Conservation (phyloP, 2,797 vertebrate genomes). For the Danio aesculapii region DNA sequence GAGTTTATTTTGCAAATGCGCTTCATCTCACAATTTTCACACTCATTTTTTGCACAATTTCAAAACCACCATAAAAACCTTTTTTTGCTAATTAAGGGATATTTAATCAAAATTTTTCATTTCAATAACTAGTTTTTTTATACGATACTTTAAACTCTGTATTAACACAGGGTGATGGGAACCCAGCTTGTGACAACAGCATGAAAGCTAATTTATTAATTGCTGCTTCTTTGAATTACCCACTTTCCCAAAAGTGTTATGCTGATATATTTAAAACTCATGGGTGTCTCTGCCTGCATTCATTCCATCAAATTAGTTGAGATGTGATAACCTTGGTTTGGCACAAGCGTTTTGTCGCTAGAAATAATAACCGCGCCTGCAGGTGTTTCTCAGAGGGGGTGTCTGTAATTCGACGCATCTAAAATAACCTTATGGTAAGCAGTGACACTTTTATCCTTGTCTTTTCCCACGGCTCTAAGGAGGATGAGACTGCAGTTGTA, state of each 20-base stretch:
- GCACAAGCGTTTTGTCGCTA: constrained; percentile 58
- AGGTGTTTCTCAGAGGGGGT: constrained; percentile 67
- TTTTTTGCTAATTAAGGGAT: no score
- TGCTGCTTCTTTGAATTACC: constrained; percentile 35
- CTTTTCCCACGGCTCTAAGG: constrained; percentile 37
- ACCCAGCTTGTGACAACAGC: no score
- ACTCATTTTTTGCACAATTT: no score
- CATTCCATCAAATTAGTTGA: constrained; percentile 60
- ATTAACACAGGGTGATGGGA: no score
- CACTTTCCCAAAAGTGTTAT: not conserved
- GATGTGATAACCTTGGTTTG: constrained; percentile 62
- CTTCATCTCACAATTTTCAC: no score
- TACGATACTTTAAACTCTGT: no score
- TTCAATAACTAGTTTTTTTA: no score
- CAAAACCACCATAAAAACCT: no score
- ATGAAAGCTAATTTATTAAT: constrained; percentile 17
- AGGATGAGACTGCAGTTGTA: constrained; percentile 13
- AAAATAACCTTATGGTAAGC: constrained; percentile 41
- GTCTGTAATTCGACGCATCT: constrained; percentile 44
- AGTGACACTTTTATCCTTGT: constrained; percentile 60
- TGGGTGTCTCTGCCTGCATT: constrained; percentile 25
- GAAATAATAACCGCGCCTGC: constrained; percentile 68
- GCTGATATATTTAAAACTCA: not conserved
- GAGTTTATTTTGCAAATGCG: no score
- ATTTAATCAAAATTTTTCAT: no score